Evolutionary conservation across 2,888 invertebrate genomes (phyloP), one percentile per base, ranked within the genome.

Genomic region (Palloptera scutellata): DNA sequence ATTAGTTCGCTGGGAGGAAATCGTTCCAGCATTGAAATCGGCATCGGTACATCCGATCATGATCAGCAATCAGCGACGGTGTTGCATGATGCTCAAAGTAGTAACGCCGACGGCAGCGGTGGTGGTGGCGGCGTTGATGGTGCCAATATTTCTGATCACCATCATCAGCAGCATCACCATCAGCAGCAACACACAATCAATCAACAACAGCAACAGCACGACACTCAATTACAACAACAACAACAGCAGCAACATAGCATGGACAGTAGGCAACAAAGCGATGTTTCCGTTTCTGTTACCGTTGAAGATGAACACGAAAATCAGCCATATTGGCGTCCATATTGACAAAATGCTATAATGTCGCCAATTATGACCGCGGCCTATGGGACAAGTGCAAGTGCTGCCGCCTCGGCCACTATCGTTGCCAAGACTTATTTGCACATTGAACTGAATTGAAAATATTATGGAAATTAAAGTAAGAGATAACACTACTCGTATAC

Each of bases 261-360:
- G 61, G 68, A 64, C 30, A 30, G 30, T 12, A 51, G 19, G 8
- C 66, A 64, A 52, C 61, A 68, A 8, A 59, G 41, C 40, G 72
- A 71, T 6, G 62, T 68, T 11, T 10, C 66, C 4, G 69, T 64
- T 1, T 19, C 70, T 19, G 71, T 71, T 5, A 69, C 66, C 48
- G 83, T 78, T 42, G 82, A 81, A 61, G 80, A 85, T 76, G 81
- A 82, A 64, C 77, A 84, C 73, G 87, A 87, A 30, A 75, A 85
- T 87, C 63, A 82, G 85, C 13, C 85, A 83, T 68, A 92, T 93
- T 93, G 92, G 92, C 88, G 92, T 83, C 92, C 92, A 66, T 92
- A 92, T 87, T 91, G 88, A 90, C 79, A 73, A 66, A 72, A 66
- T 67, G 71, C 70, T 20, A 48, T 54, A 17, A 5, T 30, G 30